Conservation (phyloP, 2,797 vertebrate genomes). For the Garrulus glandarius region DNA sequence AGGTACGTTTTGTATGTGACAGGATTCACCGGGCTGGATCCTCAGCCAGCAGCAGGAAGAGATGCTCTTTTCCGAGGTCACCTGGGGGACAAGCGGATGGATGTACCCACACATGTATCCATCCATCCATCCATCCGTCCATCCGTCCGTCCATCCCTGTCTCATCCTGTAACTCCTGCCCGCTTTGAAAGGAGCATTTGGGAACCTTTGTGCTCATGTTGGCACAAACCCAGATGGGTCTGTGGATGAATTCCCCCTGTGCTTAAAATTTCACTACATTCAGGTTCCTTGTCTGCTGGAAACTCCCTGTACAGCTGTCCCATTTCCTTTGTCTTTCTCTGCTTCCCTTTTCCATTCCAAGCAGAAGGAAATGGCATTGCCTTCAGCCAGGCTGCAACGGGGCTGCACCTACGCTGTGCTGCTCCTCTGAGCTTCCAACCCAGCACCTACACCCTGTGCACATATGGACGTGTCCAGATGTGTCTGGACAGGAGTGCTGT, state of each 20-base stretch:
- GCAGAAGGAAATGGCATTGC: background rate
- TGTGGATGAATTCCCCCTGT: background rate
- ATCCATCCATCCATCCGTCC: conserved; percentile 4
- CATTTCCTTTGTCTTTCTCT: background rate
- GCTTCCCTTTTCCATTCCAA: conserved; percentile 17
- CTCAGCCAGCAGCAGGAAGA: background rate
- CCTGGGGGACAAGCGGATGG: background rate
- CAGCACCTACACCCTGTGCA: accelerated
- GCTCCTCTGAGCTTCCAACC: background rate
- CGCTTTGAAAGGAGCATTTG: background rate
- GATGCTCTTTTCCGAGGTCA: conserved; percentile 22
- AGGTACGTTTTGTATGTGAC: background rate
- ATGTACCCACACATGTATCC: background rate
- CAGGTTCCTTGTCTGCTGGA: background rate
- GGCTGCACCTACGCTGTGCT: accelerated
- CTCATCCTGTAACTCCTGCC: background rate
- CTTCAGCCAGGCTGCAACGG: background rate
- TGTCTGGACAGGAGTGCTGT: background rate
- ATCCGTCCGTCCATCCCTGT: background rate
- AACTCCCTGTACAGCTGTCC: background rate
- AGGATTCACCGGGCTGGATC: background rate
- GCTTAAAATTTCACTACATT: background rate
- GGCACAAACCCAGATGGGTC: background rate
- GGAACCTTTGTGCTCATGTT: background rate
- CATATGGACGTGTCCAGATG: background rate